Evolutionary conservation across 2,888 invertebrate species (phyloP).

Genomic region (Pomacea canaliculata): DNA sequence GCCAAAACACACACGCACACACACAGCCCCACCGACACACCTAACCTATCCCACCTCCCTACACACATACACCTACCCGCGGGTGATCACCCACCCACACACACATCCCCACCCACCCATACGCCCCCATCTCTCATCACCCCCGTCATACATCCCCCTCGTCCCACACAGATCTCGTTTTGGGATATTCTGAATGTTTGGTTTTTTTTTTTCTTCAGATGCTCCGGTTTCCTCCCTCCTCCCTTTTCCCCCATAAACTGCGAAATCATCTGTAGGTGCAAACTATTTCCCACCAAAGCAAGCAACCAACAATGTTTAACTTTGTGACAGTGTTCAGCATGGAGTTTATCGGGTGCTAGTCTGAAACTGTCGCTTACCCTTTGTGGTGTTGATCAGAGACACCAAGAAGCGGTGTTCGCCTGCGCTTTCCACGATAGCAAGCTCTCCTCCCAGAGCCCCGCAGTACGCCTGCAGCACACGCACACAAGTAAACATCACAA

Average conservation of each 20-base stretch:
- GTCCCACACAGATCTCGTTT: no score
- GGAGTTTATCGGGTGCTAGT: no score
- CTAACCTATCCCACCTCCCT: neutral
- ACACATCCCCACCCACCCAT: neutral
- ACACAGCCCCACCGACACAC: neutral
- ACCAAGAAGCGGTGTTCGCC: constrained; percentile 18
- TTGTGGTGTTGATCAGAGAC: constrained; percentile 6
- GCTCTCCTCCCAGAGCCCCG: constrained; percentile 16
- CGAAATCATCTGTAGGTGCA: no score
- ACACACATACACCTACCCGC: neutral
- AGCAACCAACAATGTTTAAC: no score
- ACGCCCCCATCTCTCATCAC: neutral
- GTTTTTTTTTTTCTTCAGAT: no score
- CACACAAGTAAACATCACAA: neutral
- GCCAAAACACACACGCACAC: neutral
- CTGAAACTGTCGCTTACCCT: neutral
- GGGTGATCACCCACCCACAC: neutral
- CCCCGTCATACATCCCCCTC: no score
- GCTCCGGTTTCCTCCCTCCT: no score
- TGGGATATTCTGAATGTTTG: no score
- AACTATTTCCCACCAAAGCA: no score
- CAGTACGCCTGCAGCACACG: constrained; percentile 7
- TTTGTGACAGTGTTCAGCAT: no score
- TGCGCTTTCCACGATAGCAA: constrained; percentile 17
- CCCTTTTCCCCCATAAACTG: no score